Evolutionary conservation across 2,888 invertebrate species (phyloP), one percentile per base, ranked within the genome.

Genomic region (Phaedon cochleariae): DNA sequence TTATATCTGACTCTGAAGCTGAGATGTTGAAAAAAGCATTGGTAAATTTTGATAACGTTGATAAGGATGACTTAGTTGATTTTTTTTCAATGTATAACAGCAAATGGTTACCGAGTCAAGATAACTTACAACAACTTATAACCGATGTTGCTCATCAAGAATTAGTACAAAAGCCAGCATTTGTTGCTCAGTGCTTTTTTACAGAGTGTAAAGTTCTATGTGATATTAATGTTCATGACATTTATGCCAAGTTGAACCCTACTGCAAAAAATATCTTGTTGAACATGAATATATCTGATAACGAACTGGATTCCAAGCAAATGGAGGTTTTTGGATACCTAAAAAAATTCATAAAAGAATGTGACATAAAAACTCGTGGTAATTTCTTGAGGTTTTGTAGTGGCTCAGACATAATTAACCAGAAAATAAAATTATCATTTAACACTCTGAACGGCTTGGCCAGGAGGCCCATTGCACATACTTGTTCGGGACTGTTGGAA

Each of bases 401-500:
- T 18, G 67, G 64, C 12, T 64, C 67, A 10, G 46, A 67, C 45
- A 41, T 64, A 10, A 29, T 48, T 21, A 60, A 48, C n/a, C 17
- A 52, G 29, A 65, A 59, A 10, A 62, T 62, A 12, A 29, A 15
- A 17, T 12, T 65, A 26, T 9, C 18, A 48, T 67, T 64, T 21
- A 51, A 18, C 9, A 34, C 49, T 45, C 18, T 41, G 0, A 53
- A 17, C 9, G 62, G 62, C 3, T 58, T 68, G 31, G 20, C 17
- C 17, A 29, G 68, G 34, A 37, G 17, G 17, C 65, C 64, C 3
- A 65, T 68, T 57, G 64, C 59, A 18, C 64, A 68, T 51, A 65
- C 67, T 22, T 62, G 68, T 26, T 52, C 55, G 6, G 58, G 58
- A 17, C 5, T 65, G 21, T 18, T 68, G 26, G 29, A 68, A 45